Conservation (phyloP, 2,113 vertebrate genomes). For the Cyphomyrus discorhynchus region DNA sequence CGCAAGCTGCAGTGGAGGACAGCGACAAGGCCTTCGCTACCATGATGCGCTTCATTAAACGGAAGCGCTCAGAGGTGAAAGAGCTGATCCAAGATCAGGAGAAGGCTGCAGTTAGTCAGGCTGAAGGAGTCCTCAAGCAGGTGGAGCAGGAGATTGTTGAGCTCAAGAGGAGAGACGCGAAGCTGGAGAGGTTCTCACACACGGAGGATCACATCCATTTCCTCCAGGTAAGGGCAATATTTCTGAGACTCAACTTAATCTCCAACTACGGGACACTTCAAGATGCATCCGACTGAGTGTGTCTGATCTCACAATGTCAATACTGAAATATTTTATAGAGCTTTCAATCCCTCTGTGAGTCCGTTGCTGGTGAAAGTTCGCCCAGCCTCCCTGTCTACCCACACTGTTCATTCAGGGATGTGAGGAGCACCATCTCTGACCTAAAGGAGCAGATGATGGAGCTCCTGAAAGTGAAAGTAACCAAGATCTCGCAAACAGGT, state of each 20-base stretch:
- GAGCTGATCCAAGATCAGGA: constrained; percentile 25
- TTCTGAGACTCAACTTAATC: neutral
- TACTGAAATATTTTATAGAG: neutral
- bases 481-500: constrained; percentile 15
- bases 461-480: neutral
- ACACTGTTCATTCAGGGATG: neutral
- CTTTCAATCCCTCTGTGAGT: neutral
- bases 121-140: neutral
- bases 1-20: constrained; percentile 20
- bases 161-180: constrained; percentile 18
- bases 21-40: constrained; percentile 12
- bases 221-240: neutral
- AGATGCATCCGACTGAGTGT: neutral
- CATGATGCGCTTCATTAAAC: constrained; percentile 24
- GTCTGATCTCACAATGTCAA: neutral
- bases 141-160: constrained; percentile 15
- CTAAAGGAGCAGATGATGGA: constrained; percentile 14
- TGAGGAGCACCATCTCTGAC: neutral
- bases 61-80: constrained; percentile 21
- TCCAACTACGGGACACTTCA: neutral
- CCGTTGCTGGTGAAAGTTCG: neutral
- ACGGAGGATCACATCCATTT: constrained; percentile 24
- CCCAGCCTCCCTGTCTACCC: neutral
- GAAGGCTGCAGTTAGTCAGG: constrained; percentile 6
- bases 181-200: constrained; percentile 14